Conservation (phyloP, 2,888 invertebrate genomes). For the Notodonta ziczac region DNA sequence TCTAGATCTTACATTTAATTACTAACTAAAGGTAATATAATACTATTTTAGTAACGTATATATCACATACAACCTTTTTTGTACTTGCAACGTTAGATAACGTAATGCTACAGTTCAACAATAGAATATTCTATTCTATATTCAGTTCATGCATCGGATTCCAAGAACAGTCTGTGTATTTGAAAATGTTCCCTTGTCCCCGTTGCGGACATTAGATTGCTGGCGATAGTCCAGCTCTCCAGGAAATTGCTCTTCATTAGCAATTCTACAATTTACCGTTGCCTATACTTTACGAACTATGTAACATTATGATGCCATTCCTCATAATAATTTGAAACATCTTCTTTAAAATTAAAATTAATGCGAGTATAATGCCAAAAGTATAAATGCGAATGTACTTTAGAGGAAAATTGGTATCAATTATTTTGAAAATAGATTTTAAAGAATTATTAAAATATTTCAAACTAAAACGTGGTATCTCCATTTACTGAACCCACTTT, state of each 20-base stretch:
- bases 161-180: conserved; percentile 11
- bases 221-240: conserved; percentile 35
- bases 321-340: conserved; percentile 8
- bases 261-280: conserved; percentile 18
- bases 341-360: conserved; percentile 3
- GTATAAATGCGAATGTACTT: background rate
- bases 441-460: too few relatives aligned
- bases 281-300: conserved; percentile 19
- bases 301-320: conserved; percentile 23
- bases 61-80: too few relatives aligned
- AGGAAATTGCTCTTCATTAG: conserved; percentile 35
- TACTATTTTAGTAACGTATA: too few relatives aligned
- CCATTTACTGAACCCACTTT: too few relatives aligned
- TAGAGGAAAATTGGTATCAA: too few relatives aligned
- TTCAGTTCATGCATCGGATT: background rate
- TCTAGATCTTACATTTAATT: too few relatives aligned
- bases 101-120: too few relatives aligned
- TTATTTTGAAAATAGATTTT: too few relatives aligned
- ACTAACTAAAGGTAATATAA: too few relatives aligned
- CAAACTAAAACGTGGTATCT: too few relatives aligned
- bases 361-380: background rate
- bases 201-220: conserved; percentile 27
- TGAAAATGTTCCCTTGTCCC: conserved; percentile 18
- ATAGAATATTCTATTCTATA: background rate
- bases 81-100: too few relatives aligned